Evolutionary conservation across 2,797 vertebrate genomes (phyloP).

Genomic region (Octomys mimax): DNA sequence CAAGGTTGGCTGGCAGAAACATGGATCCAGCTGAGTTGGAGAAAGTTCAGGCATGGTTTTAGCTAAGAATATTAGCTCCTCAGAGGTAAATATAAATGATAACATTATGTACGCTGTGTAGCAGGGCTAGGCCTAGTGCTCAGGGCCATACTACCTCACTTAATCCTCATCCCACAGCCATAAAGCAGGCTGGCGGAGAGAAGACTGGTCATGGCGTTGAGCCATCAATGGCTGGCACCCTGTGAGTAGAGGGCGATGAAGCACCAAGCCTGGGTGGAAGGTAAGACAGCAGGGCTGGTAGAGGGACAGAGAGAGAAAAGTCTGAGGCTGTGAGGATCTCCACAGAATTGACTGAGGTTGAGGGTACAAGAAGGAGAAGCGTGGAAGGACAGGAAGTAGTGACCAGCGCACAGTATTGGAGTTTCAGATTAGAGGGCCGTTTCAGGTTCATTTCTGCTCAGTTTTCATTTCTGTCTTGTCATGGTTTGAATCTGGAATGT

Average conservation of each 20-base stretch:
- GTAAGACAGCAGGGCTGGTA: not conserved
- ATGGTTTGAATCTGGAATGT: not conserved
- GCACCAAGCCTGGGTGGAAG: not conserved
- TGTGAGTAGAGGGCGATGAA: not conserved
- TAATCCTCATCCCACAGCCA: not conserved
- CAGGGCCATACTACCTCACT: not conserved
- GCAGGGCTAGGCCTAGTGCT: not conserved
- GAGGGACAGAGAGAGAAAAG: not conserved
- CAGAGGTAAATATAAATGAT: slow-evolving; percentile 21
- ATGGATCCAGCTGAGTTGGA: not conserved
- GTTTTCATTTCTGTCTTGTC: not conserved
- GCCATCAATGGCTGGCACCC: not conserved
- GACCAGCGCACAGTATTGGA: not conserved
- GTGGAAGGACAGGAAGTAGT: not conserved
- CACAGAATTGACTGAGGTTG: not conserved
- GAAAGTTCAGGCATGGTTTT: slow-evolving; percentile 31
- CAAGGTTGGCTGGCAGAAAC: slow-evolving; percentile 3
- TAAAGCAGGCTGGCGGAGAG: not conserved
- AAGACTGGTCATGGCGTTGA: not conserved
- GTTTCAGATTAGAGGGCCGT: not conserved
- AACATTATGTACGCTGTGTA: not conserved
- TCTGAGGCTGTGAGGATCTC: not conserved
- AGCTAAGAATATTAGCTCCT: not conserved
- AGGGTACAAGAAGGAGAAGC: not conserved
- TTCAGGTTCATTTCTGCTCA: slow-evolving; percentile 33